phyloP scores from a whole-genome alignment of 2,113 vertebrate species.

The Garra rufa region DNA sequence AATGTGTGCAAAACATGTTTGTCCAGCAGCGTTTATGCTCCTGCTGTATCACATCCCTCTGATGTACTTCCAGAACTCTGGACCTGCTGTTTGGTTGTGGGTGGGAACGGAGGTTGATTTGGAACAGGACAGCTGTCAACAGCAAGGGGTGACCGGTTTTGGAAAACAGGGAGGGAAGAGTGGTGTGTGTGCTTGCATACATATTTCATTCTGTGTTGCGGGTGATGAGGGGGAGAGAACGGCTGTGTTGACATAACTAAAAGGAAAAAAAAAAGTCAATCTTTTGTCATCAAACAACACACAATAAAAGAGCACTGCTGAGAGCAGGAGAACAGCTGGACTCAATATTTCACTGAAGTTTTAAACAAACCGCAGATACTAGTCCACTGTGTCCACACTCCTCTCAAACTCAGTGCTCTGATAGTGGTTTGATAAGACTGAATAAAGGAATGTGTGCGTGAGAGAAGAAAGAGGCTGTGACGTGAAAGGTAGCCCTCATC shows the following conservation, averaged over 20 bases:
- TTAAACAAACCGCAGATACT: constrained; percentile 1
- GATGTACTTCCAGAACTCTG: constrained; percentile 34
- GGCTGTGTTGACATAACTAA: constrained; percentile 44
- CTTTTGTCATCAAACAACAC: constrained; percentile 28
- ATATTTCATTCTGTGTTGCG: constrained; percentile 46
- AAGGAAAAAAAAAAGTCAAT: constrained; percentile 13
- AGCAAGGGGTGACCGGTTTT: constrained; percentile 26
- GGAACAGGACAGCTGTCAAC: constrained; percentile 34
- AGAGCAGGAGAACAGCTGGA: constrained; percentile 27
- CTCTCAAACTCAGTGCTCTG: not conserved
- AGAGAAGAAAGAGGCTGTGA: not conserved
- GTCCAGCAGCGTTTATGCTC: constrained; percentile 26
- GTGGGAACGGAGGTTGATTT: constrained; percentile 17
- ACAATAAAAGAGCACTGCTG: constrained; percentile 32
- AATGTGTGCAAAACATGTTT: not conserved
- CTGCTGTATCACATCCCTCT: not conserved
- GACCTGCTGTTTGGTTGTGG: constrained; percentile 23
- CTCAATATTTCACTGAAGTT: not conserved
- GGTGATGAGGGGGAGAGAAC: constrained; percentile 22
- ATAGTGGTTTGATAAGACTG: not conserved
- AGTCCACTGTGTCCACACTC: not conserved
- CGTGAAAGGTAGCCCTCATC: not conserved
- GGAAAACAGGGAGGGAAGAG: constrained; percentile 23
- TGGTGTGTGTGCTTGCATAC: constrained; percentile 33
- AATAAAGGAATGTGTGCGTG: not conserved